Evolutionary conservation across 2,797 vertebrate species (phyloP).

Genomic region (Myotis pilosus): DNA sequence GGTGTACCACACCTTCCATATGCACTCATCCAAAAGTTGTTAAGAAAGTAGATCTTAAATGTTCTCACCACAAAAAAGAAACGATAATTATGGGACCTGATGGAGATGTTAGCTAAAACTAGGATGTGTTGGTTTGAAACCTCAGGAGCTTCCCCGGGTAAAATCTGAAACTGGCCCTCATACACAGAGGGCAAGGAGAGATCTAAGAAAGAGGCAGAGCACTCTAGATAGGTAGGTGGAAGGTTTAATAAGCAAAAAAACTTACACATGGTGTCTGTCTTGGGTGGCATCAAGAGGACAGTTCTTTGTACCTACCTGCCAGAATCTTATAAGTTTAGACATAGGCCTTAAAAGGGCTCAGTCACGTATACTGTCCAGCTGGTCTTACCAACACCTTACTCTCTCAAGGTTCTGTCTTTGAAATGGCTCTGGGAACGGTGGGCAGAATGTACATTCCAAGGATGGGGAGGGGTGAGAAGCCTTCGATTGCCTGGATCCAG

Average conservation of each 20-base stretch:
- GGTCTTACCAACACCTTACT: background rate
- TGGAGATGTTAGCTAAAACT: background rate
- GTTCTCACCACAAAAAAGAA: background rate
- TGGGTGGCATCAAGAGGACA: background rate
- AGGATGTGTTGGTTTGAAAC: background rate
- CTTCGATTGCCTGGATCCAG: too few species aligned
- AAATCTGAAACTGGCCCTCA: background rate
- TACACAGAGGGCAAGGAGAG: background rate
- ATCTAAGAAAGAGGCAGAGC: background rate
- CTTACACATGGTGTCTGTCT: background rate
- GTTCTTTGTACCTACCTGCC: background rate
- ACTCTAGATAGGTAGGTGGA: background rate
- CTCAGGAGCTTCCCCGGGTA: background rate
- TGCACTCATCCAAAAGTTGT: background rate
- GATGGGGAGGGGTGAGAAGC: background rate
- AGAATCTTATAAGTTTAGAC: background rate
- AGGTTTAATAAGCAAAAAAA: background rate
- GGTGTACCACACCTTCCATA: background rate
- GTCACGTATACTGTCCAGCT: background rate
- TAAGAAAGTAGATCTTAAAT: background rate
- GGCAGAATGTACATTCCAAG: background rate
- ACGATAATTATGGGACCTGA: background rate
- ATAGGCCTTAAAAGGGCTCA: background rate
- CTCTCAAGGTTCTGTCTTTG: background rate
- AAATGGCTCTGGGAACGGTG: background rate